phyloP scores from a whole-genome alignment of 1,140 invertebrate genomes.

The Rhizoglyphus robini region DNA sequence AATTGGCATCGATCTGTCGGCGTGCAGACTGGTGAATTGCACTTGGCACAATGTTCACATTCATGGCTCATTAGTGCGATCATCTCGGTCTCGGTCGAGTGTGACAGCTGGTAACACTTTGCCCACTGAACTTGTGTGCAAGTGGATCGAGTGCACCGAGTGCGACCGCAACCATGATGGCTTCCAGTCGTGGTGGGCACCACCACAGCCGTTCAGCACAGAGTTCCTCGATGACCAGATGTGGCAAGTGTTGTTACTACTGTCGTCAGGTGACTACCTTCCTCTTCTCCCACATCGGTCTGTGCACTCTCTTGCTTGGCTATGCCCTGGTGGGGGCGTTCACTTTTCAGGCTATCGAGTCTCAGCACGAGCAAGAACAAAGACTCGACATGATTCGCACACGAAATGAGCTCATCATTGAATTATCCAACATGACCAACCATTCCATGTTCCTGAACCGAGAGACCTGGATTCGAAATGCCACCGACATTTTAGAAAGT shows the following conservation, averaged over 20 bases:
- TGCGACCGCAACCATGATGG: no score
- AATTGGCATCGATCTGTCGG: no score
- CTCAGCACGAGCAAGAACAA: conserved; percentile 24
- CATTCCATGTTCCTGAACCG: conserved; percentile 28
- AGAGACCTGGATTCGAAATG: conserved; percentile 31
- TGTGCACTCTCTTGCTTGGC: conserved; percentile 80
- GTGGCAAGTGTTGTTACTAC: conserved; percentile 26
- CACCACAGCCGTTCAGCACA: neutral
- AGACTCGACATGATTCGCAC: conserved; percentile 21
- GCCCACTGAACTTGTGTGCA: no score
- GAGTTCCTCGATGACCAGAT: conserved; percentile 14
- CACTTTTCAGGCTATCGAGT: conserved; percentile 56
- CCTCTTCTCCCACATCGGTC: conserved; percentile 63
- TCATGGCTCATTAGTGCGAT: no score
- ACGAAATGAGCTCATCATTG: conserved; percentile 23
- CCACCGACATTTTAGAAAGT: conserved; percentile 25
- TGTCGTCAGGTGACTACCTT: conserved; percentile 40
- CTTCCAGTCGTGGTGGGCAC: neutral
- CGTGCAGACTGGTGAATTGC: no score
- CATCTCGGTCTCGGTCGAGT: no score
- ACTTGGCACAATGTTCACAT: no score
- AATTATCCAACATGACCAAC: conserved; percentile 33
- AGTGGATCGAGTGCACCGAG: no score
- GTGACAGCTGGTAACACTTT: no score
- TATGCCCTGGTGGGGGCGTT: conserved; percentile 90